Conservation (phyloP, 1,140 invertebrate genomes). For the Babylonia areolata region DNA sequence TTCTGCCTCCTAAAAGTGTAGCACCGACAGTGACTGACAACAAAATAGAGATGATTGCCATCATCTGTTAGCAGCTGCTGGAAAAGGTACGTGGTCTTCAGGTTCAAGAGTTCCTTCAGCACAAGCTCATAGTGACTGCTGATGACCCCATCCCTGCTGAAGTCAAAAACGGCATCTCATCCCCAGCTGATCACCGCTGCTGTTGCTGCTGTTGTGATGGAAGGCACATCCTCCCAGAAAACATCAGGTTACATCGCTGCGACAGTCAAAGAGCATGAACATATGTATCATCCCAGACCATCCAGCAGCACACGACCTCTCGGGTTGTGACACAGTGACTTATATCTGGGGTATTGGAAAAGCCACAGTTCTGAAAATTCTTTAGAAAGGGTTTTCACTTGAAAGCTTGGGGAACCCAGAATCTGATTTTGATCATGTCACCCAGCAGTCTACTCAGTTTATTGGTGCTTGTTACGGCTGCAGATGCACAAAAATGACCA, state of each 20-base stretch:
- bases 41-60: not conserved
- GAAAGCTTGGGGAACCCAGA: no score
- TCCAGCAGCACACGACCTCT: no score
- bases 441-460: no score
- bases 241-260: not conserved
- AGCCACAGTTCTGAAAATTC: no score
- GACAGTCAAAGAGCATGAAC: not conserved
- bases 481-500: constrained; percentile 5
- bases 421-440: no score
- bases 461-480: no score
- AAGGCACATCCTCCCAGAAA: constrained; percentile 2
- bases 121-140: not conserved
- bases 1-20: not conserved
- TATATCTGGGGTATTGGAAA: no score
- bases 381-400: no score
- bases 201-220: constrained; percentile 6
- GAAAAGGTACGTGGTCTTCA: not conserved
- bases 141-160: not conserved
- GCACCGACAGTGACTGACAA: not conserved
- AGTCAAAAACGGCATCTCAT: not conserved
- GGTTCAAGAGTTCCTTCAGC: not conserved
- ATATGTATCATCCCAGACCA: no score
- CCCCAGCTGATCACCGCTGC: not conserved
- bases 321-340: no score
- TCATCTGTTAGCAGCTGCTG: not conserved